phyloP scores from a whole-genome alignment of 2,888 invertebrate genomes.

The Phrixothrix hirtus region DNA sequence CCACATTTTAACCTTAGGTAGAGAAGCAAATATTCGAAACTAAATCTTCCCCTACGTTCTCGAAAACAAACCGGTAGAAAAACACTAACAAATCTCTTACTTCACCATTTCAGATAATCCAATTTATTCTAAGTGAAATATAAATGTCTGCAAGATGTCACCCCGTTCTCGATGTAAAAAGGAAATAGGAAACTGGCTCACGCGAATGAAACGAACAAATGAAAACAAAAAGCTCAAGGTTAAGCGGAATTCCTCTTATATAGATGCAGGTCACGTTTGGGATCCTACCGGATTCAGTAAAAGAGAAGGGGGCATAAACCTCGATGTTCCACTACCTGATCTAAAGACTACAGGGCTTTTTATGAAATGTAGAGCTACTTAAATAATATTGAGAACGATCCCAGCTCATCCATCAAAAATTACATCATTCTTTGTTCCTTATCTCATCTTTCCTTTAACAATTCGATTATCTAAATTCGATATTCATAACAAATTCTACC shows the following conservation, averaged over 20 bases:
- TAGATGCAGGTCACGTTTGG: conserved; percentile 47
- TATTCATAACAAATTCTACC: conserved; percentile 14
- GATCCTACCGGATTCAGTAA: conserved; percentile 39
- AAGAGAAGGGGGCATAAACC: conserved; percentile 27
- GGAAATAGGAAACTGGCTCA: conserved; percentile 39
- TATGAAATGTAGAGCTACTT: conserved; percentile 24
- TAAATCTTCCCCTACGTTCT: conserved; percentile 21
- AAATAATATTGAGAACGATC: conserved; percentile 28
- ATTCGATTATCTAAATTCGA: conserved; percentile 6
- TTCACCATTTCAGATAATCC: conserved; percentile 37
- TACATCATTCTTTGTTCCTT: conserved; percentile 1
- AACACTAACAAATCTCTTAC: conserved; percentile 34
- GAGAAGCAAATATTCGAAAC: conserved; percentile 16
- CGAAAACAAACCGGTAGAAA: conserved; percentile 33
- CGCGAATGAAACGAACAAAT: conserved; percentile 37
- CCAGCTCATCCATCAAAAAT: conserved; percentile 8
- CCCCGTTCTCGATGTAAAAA: conserved; percentile 29
- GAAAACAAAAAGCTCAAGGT: conserved; percentile 43
- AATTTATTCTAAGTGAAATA: conserved; percentile 38
- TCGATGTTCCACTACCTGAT: conserved; percentile 38
- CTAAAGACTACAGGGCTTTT: conserved; percentile 34
- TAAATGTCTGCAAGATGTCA: conserved; percentile 36
- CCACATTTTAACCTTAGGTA: conserved; percentile 26
- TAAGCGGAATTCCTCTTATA: conserved; percentile 38
- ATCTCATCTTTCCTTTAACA: conserved; percentile 2